These are phyloP conservation scores for Pseudopipra pipra DNA, from an alignment of 2,113 vertebrate species.

Conservation along the genomic window DNA sequence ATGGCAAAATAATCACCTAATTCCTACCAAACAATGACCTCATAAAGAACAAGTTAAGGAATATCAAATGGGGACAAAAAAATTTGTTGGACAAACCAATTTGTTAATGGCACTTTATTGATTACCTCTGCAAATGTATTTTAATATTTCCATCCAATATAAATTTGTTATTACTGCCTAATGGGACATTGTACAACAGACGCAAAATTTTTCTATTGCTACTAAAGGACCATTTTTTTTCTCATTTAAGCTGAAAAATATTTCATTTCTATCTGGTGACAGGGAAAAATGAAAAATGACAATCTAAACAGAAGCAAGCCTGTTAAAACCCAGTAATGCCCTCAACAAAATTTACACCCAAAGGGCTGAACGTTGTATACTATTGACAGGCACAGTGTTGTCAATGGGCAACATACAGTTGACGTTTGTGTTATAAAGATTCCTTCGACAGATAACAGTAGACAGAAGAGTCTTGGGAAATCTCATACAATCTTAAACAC, in stretches of 20 bases:
- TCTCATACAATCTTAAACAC: background rate
- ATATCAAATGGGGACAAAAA: background rate
- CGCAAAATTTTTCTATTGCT: background rate
- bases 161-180: background rate
- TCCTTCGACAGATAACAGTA: background rate
- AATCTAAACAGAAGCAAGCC: background rate
- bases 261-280: background rate
- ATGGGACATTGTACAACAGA: background rate
- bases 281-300: background rate
- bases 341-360: background rate
- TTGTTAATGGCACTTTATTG: background rate
- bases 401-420: background rate
- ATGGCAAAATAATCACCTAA: background rate
- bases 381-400: background rate
- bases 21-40: background rate
- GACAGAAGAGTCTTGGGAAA: background rate
- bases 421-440: background rate
- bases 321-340: background rate
- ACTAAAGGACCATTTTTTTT: background rate
- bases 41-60: background rate
- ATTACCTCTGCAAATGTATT: background rate
- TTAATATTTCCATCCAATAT: background rate
- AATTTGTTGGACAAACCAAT: background rate
- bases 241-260: background rate
- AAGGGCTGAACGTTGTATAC: background rate